Evolutionary conservation across 2,888 invertebrate species (phyloP).

Genomic region (Pardosa pseudoannulata): DNA sequence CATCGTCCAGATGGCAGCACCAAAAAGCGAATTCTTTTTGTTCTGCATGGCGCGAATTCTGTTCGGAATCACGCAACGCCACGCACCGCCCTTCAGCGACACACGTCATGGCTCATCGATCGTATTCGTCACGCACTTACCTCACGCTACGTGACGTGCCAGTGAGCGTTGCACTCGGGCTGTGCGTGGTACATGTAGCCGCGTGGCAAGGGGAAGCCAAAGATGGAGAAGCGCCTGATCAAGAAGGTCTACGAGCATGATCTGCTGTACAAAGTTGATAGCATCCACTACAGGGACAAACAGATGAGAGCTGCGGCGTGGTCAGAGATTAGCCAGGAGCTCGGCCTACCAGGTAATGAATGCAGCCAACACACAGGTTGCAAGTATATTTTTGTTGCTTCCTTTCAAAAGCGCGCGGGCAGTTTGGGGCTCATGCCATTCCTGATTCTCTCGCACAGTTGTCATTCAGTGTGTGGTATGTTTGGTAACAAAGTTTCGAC

Average conservation of each 20-base stretch:
- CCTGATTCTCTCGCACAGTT: too few relatives aligned
- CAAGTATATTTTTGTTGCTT: too few relatives aligned
- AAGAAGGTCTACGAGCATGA: slow-evolving; percentile 49
- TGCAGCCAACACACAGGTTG: too few relatives aligned
- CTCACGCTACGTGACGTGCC: slow-evolving; percentile 53
- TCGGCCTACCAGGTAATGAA: slow-evolving; percentile 53
- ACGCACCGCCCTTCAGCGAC: slow-evolving; percentile 52
- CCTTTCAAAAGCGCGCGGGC: too few relatives aligned
- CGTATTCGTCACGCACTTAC: slow-evolving; percentile 13
- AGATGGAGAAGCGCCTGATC: slow-evolving; percentile 47
- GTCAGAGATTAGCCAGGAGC: slow-evolving; percentile 49
- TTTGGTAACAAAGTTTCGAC: too few relatives aligned
- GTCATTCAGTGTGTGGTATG: too few relatives aligned
- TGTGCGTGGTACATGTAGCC: not conserved
- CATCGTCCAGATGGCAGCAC: slow-evolving; percentile 7
- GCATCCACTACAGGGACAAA: slow-evolving; percentile 45
- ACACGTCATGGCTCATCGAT: slow-evolving; percentile 50
- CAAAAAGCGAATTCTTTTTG: too few relatives aligned
- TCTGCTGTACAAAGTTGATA: slow-evolving; percentile 38
- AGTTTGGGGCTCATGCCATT: too few relatives aligned
- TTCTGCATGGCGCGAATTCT: not conserved
- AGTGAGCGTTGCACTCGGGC: not conserved
- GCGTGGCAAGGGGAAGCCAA: not conserved
- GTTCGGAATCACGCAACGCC: slow-evolving; percentile 53
- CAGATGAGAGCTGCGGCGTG: slow-evolving; percentile 57